These are phyloP conservation scores for Papilio glaucus DNA, from an alignment of 1,140 invertebrate species.

Conservation along the genomic window DNA sequence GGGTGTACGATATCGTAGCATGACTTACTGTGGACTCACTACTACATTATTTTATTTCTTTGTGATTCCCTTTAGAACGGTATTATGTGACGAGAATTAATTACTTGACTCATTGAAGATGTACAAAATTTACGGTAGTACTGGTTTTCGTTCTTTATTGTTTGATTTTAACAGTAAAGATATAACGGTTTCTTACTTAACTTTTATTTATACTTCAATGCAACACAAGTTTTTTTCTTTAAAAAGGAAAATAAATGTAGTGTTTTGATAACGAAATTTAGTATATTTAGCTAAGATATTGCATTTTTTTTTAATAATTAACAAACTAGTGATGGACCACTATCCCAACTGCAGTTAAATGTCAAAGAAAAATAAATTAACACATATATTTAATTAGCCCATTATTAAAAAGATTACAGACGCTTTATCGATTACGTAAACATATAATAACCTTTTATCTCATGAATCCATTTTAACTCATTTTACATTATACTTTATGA, in stretches of 20 bases:
- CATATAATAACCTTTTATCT: background rate
- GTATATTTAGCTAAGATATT: no score
- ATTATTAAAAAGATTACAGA: constrained; percentile 4
- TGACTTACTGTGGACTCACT: constrained; percentile 62
- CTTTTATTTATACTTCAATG: background rate
- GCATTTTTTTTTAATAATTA: no score
- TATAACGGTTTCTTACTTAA: background rate
- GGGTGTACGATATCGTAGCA: constrained; percentile 56
- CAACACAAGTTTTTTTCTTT: background rate
- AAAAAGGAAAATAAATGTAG: no score
- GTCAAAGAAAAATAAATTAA: no score
- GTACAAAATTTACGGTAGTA: constrained; percentile 44
- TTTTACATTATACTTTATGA: background rate
- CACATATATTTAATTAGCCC: background rate
- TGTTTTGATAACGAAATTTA: no score
- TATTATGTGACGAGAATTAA: constrained; percentile 70
- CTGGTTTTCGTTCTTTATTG: constrained; percentile 10
- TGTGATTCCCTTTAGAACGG: constrained; percentile 51
- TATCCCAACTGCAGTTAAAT: no score
- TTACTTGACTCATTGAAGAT: constrained; percentile 63
- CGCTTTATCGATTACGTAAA: background rate
- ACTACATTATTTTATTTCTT: constrained; percentile 56
- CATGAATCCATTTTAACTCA: background rate
- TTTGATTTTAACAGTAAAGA: constrained; percentile 5
- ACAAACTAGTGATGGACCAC: no score